These are phyloP conservation scores for Bombus picipes DNA, from an alignment of 1,140 invertebrate species.

Conservation along the genomic window DNA sequence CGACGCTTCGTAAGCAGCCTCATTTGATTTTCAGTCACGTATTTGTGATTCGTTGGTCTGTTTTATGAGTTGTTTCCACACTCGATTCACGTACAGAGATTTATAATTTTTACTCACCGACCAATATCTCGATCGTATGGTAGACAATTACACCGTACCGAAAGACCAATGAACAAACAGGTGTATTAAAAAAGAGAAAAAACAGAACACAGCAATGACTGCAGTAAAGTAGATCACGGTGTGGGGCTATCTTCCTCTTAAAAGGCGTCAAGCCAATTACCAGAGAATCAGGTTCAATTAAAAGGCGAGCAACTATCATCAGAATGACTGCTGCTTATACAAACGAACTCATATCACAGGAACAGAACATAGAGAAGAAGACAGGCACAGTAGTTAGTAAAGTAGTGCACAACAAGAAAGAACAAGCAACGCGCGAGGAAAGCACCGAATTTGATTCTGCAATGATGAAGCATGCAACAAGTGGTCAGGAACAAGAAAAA, in stretches of 20 bases:
- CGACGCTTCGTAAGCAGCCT: slow-evolving; percentile 19
- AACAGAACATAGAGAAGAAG: slow-evolving; percentile 41
- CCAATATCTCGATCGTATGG: not conserved
- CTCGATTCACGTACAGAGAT: not conserved
- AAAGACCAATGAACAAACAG: slow-evolving; percentile 23
- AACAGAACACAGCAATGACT: not conserved
- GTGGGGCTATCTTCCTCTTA: slow-evolving; percentile 19
- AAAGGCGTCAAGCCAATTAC: slow-evolving; percentile 45
- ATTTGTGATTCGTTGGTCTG: slow-evolving; percentile 30
- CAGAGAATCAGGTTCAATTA: slow-evolving; percentile 47
- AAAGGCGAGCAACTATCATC: slow-evolving; percentile 43
- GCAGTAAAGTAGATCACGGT: slow-evolving; percentile 39
- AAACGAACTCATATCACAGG: slow-evolving; percentile 27
- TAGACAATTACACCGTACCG: not conserved
- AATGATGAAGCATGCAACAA: slow-evolving; percentile 38
- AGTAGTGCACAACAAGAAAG: slow-evolving; percentile 1
- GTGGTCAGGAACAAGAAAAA: slow-evolving; percentile 41
- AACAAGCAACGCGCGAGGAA: slow-evolving; percentile 1
- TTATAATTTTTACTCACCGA: not conserved
- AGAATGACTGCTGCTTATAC: slow-evolving; percentile 62
- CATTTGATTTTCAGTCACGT: slow-evolving; percentile 57
- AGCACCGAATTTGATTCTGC: slow-evolving; percentile 3
- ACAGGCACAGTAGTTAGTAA: slow-evolving; percentile 17
- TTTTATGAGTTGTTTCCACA: slow-evolving; percentile 19
- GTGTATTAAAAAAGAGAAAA: not conserved